A percentile compares a stretch with the other conserved stretches of the same genome.
phyloP scores from a whole-genome alignment of 2,113 vertebrate genomes.

The Trogon surrucura region DNA sequence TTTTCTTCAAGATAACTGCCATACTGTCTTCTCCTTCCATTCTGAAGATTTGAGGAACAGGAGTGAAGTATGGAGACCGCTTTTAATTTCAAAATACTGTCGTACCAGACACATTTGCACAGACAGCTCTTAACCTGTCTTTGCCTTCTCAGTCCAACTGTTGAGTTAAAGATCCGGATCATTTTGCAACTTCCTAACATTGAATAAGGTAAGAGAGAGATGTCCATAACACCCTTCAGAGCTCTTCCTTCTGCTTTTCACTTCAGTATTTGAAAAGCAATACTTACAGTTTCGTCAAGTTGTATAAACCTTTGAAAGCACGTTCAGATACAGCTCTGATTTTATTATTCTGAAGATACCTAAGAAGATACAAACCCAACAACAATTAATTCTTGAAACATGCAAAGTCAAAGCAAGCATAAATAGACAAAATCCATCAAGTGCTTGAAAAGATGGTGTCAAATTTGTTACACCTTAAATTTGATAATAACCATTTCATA shows the following conservation, averaged over 20 bases:
- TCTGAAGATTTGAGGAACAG: not conserved
- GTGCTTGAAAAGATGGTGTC: not conserved
- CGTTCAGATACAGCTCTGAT: constrained; percentile 82
- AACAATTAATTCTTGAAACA: not conserved
- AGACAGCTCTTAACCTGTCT: not conserved
- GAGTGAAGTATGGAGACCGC: not conserved
- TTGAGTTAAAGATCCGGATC: not conserved
- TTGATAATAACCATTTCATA: not conserved
- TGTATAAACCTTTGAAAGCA: constrained; percentile 91
- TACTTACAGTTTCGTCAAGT: constrained; percentile 92
- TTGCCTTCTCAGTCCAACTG: not conserved
- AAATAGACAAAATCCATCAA: not conserved
- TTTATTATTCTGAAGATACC: constrained; percentile 91
- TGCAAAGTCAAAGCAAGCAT: not conserved
- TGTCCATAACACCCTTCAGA: not conserved
- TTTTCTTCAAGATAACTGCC: not conserved
- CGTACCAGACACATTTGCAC: not conserved
- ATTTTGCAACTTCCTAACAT: not conserved
- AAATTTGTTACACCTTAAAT: not conserved
- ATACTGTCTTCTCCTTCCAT: not conserved
- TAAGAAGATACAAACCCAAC: constrained; percentile 54
- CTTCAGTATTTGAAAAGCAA: not conserved
- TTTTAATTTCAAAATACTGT: not conserved
- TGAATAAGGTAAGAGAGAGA: not conserved
- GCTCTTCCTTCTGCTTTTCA: not conserved